phyloP scores from a whole-genome alignment of 2,888 invertebrate genomes.

The Osmoderma eremita region DNA sequence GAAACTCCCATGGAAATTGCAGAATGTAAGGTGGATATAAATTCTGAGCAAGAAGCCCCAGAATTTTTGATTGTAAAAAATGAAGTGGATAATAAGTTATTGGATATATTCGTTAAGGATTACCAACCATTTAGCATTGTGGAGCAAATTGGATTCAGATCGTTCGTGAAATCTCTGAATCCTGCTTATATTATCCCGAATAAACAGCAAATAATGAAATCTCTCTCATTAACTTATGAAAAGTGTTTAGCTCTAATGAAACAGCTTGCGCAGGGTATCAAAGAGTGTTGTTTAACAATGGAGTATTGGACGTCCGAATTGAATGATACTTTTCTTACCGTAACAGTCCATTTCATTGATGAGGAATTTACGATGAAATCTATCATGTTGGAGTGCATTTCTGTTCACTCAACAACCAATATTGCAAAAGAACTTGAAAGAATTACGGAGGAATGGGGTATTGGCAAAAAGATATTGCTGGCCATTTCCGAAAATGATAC shows the following conservation, averaged over 20 bases:
- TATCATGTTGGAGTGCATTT: slow-evolving; percentile 46
- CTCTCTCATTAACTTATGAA: slow-evolving; percentile 3
- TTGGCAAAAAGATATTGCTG: slow-evolving; percentile 51
- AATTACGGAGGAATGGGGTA: slow-evolving; percentile 49
- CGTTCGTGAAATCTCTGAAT: slow-evolving; percentile 27
- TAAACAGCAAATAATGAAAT: slow-evolving; percentile 14
- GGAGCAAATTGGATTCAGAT: slow-evolving; percentile 25
- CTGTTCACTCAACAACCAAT: slow-evolving; percentile 49
- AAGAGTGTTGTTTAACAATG: slow-evolving; percentile 50
- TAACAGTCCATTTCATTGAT: slow-evolving; percentile 51
- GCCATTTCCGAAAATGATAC: slow-evolving; percentile 38
- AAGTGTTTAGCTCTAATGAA: slow-evolving; percentile 33
- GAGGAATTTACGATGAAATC: slow-evolving; percentile 49
- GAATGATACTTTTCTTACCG: slow-evolving; percentile 51
- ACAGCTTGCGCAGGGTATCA: slow-evolving; percentile 38
- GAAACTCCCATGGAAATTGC: background rate
- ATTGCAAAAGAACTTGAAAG: slow-evolving; percentile 47
- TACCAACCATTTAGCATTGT: slow-evolving; percentile 24
- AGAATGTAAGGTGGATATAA: background rate
- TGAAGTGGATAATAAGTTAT: slow-evolving; percentile 18
- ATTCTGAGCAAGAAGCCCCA: background rate
- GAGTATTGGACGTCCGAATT: slow-evolving; percentile 54
- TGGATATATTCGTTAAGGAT: slow-evolving; percentile 31
- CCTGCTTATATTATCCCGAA: slow-evolving; percentile 10
- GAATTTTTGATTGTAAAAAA: background rate